These are phyloP conservation scores for Ictalurus punctatus DNA, from an alignment of 2,113 vertebrate genomes.

Conservation along the genomic window DNA sequence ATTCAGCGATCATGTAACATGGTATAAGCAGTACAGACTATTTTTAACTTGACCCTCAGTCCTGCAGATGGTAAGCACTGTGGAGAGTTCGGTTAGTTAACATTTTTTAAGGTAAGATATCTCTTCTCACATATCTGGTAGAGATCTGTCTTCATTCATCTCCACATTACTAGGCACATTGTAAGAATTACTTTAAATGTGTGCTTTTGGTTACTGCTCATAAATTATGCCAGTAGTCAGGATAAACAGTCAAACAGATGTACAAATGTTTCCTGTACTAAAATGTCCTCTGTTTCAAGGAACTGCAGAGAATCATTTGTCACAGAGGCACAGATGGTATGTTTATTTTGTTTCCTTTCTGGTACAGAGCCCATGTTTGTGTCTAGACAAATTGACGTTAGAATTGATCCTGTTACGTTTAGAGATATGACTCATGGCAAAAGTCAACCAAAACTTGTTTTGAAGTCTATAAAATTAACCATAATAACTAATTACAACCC, in stretches of 20 bases:
- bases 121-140: background rate
- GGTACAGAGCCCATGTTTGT: background rate
- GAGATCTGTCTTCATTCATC: background rate
- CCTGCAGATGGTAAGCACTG: slow-evolving; percentile 3
- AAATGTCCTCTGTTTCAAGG: slow-evolving; percentile 24
- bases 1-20: slow-evolving; percentile 34
- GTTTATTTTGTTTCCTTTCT: slow-evolving; percentile 17
- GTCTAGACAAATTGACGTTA: background rate
- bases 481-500: too few relatives aligned
- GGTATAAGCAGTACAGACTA: slow-evolving; percentile 35
- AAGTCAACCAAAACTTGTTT: background rate
- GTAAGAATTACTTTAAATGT: background rate
- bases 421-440: background rate
- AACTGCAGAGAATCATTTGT: background rate
- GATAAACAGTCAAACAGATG: background rate
- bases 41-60: slow-evolving; percentile 47
- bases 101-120: background rate
- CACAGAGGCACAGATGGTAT: slow-evolving; percentile 42
- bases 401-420: background rate
- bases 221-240: background rate
- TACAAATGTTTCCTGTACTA: background rate
- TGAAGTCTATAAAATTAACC: background rate
- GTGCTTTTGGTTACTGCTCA: background rate
- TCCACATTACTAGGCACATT: background rate
- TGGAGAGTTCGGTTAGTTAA: background rate